Percentiles rank a stretch among this genome's conserved stretches.
These are phyloP conservation scores for Leucosticte australis DNA, from an alignment of 2,113 vertebrate genomes.

Conservation along the genomic window DNA sequence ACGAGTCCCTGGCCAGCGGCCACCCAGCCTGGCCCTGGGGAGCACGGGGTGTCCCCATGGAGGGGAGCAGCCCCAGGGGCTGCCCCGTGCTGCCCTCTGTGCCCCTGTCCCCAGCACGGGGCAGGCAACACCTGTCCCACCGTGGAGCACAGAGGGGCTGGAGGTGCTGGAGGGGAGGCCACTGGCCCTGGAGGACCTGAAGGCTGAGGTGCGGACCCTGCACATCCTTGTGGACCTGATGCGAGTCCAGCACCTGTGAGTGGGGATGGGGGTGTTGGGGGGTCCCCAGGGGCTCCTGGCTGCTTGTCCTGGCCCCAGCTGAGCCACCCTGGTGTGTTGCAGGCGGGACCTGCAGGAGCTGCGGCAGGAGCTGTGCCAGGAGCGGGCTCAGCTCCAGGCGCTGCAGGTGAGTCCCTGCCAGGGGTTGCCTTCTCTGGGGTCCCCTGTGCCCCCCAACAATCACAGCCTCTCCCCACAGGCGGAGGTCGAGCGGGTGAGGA, in stretches of 20 bases:
- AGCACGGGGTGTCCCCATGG: accelerated
- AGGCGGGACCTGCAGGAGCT: conserved; percentile 60
- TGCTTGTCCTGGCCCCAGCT: accelerated
- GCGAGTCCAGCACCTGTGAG: conserved; percentile 55
- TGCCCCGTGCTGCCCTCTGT: not conserved
- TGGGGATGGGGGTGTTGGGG: not conserved
- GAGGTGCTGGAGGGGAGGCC: accelerated
- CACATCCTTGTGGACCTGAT: conserved; percentile 60
- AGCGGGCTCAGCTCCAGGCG: not conserved
- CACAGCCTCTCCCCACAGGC: not conserved
- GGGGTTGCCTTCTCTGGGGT: accelerated
- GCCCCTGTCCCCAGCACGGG: not conserved
- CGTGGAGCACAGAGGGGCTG: accelerated
- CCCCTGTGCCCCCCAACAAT: not conserved
- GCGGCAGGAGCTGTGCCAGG: conserved; percentile 30
- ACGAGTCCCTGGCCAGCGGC: conserved; percentile 25
- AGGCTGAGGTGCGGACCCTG: conserved; percentile 27
- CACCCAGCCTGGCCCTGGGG: not conserved
- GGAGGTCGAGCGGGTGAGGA: not conserved
- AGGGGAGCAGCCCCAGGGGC: not conserved
- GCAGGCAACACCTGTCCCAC: accelerated
- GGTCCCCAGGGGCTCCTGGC: not conserved
- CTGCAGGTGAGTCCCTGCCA: conserved; percentile 23
- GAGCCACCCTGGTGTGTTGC: accelerated
- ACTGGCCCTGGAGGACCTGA: conserved; percentile 37